Evolutionary conservation across 1,140 invertebrate species (phyloP).

Genomic region (Tyrophagus putrescentiae): DNA sequence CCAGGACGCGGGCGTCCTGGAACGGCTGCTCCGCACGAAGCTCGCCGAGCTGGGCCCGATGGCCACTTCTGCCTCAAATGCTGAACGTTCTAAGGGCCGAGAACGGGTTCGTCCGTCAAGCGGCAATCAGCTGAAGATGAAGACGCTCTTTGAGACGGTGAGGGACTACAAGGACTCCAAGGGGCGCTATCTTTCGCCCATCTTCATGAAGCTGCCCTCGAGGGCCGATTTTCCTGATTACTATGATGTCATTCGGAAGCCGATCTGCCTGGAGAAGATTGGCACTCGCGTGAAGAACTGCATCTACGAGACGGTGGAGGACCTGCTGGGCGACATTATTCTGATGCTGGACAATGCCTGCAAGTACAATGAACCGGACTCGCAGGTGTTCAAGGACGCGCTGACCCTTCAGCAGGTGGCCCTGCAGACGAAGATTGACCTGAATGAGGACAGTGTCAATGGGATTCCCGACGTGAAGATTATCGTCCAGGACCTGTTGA

Average conservation of each 20-base stretch:
- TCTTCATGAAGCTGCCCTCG: constrained; percentile 51
- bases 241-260: constrained; percentile 92
- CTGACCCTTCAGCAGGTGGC: constrained; percentile 77
- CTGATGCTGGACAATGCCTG: constrained; percentile 99
- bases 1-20: constrained; percentile 75
- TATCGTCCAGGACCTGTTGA: constrained; percentile 75
- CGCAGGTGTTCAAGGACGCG: constrained; percentile 96
- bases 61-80: background rate
- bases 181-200: constrained; percentile 37
- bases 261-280: constrained; percentile 93
- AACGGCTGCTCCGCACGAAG: constrained; percentile 66
- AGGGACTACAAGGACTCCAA: constrained; percentile 51
- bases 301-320: constrained; percentile 68
- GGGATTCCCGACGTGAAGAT: constrained; percentile 69
- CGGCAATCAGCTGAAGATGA: constrained; percentile 48
- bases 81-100: background rate
- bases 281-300: constrained; percentile 62
- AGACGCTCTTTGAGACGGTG: constrained; percentile 73
- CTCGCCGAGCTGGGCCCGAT: constrained; percentile 52
- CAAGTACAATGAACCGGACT: constrained; percentile 98
- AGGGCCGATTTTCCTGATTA: constrained; percentile 92
- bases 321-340: constrained; percentile 78
- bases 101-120: constrained; percentile 5
- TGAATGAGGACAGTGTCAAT: constrained; percentile 64
- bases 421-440: constrained; percentile 73